Base-by-base conservation (phyloP, 2,113 vertebrate species). In the Lepidiolamprologus cunningtoni region DNA sequence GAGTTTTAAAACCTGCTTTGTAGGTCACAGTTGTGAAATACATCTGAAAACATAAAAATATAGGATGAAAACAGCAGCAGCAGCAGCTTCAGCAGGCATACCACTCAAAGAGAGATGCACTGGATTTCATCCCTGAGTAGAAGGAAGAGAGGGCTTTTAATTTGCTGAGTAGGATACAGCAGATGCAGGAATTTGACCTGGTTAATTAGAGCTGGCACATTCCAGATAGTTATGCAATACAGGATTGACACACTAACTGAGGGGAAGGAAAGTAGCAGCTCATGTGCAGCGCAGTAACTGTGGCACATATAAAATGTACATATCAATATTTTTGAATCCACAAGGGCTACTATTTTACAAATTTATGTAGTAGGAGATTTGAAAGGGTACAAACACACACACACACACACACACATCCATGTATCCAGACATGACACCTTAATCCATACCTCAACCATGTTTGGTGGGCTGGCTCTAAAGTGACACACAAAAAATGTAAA, bases 161-260 rank as follows among this genome's bases (percentile, higher is more conserved):
- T 87, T 83, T 89, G 40, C 86, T 87, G 57, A 86, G 45, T 40
- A 73, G 89, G 68, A 73, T 42, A 50, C 45, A 86, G 33, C 84
- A 81, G 68, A 84, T 71, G 87, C 28, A 86, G 42, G 47, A 89
- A 66, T 81, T 58, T 89, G 82, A 93, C 89, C 89, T 68, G 87
- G 82, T 89, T 90, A 86, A 87, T 82, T 85, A 68, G 76, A 21
- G 79, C 53, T 91, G 87, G 82, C 81, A 52, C 68, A 54, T 81
- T 23, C 1, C 7, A 40, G 55, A 73, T 45, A 10, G 88, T 91
- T 93, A 86, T 58, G 23, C 89, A 88, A 93, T 37, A 23, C 79
- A 58, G 82, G 87, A 89, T 45, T 89, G 89, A 94, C 90, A 93
- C 84, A 87, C n/a, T 87, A 79, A 89, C 68, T 66, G 81, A 71